Evolutionary conservation across 53 echinoderm and acorn worm species (phyloP), one percentile per base, ranked within the genome.

Genomic region (Holothuria leucospilota): DNA sequence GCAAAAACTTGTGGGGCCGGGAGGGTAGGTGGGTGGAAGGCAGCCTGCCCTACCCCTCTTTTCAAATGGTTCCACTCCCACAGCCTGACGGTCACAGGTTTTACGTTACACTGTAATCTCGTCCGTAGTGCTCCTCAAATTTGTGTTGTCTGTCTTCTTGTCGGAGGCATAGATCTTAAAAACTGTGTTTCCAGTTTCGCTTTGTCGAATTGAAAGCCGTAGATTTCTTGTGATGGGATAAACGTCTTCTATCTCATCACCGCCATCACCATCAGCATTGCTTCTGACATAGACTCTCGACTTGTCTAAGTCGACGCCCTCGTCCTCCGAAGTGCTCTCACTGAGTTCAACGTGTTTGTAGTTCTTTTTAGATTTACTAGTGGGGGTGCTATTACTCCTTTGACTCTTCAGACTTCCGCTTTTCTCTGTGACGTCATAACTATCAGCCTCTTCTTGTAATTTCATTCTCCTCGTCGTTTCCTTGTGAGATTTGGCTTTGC

Each of bases 401-500:
- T 49, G 49, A 75, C 75, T 75, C 15, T 42, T 49, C 75, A 75
- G n/a, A 75, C 75, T 75, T 26, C 51, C 75, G 23, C 25, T 8
- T n/a, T 75, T 75, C 13, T n/a, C 23, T 20, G 41, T 39, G 20
- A 2, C 29, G 25, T 75, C 75, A 75, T 25, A 42, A 28, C 56
- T 30, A 73, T 73, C 38, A 11, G 12, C 29, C 28, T 80, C 80
- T 61, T 80, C 80, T 20, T 80, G 59, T 8, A 80, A 20, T 61
- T 80, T 80, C 26, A 40, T 75, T 75, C 75, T 53, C 21, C 75
- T 49, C 5, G 75, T 49, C 24, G 80, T 80, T 38, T 29, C n/a
- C 56, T 80, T 80, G 61, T 80, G 60, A 20, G 80, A 18, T 59
- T 80, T 80, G 13, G 60, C 60, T 80, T 80, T 80, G 34, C 27